Conservation (phyloP, 2,888 invertebrate genomes). For the Boloria euphrosyne region DNA sequence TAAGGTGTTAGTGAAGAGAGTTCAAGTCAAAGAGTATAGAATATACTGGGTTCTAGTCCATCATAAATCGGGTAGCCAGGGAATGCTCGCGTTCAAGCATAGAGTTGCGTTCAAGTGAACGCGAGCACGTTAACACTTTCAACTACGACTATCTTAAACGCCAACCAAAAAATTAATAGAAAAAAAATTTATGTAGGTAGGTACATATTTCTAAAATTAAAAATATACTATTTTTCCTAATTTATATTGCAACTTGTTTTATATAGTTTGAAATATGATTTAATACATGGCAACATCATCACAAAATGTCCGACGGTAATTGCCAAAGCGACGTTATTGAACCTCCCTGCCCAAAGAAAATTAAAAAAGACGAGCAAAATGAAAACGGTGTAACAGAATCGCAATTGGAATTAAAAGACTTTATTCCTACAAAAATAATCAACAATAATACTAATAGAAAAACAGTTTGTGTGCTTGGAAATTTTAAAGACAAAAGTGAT, state of each 20-base stretch:
- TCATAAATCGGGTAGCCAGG: too few species aligned
- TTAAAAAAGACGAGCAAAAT: slow-evolving; percentile 67
- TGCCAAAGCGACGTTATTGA: slow-evolving; percentile 59
- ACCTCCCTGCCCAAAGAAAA: slow-evolving; percentile 67
- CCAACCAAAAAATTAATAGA: too few species aligned
- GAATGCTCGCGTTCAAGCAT: too few species aligned
- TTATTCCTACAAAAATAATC: slow-evolving; percentile 85
- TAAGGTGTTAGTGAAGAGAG: too few species aligned
- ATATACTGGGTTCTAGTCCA: too few species aligned
- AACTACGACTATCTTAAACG: too few species aligned
- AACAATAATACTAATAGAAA: slow-evolving; percentile 88
- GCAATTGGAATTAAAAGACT: slow-evolving; percentile 83
- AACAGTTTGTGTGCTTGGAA: slow-evolving; percentile 86
- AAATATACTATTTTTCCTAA: too few species aligned
- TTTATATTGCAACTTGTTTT: background rate
- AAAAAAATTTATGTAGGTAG: too few species aligned
- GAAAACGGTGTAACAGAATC: slow-evolving; percentile 59
- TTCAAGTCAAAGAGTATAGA: too few species aligned
- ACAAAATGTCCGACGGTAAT: slow-evolving; percentile 76
- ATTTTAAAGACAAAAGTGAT: slow-evolving; percentile 83
- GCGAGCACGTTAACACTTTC: too few species aligned
- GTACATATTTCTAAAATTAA: too few species aligned
- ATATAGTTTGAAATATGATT: slow-evolving; percentile 18
- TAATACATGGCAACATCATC: slow-evolving; percentile 50
- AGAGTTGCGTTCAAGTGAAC: too few species aligned